phyloP scores from a whole-genome alignment of 2,888 invertebrate species.

The Physocephala rufipes region DNA sequence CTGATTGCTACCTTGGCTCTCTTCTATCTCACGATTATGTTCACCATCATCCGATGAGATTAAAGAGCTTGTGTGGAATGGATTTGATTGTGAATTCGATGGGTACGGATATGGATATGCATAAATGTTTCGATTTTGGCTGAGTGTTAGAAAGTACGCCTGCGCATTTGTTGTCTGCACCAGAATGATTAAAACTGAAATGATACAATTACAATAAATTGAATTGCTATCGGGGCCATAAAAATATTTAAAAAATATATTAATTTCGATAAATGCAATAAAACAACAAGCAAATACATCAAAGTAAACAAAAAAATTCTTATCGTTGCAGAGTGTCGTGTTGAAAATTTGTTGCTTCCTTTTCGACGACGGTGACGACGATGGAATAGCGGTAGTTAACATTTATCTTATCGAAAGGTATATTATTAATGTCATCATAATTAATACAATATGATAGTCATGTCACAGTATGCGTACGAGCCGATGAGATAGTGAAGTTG shows the following conservation, averaged over 20 bases:
- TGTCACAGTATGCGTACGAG: neutral
- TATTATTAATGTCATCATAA: neutral
- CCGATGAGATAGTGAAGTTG: neutral
- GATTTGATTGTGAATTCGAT: neutral
- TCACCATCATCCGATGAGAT: neutral
- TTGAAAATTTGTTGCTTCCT: neutral
- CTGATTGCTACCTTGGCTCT: neutral
- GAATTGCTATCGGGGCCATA: neutral
- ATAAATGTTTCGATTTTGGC: constrained; percentile 39
- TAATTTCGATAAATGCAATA: constrained; percentile 29
- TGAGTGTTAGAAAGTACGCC: constrained; percentile 50
- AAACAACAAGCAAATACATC: constrained; percentile 16
- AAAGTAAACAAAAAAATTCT: constrained; percentile 29
- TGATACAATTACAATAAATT: constrained; percentile 31
- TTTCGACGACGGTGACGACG: neutral
- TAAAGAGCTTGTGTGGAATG: neutral
- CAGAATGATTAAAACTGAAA: constrained; percentile 60
- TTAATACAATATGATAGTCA: neutral
- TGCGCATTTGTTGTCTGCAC: constrained; percentile 55
- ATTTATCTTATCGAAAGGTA: neutral
- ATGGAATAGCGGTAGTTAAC: neutral
- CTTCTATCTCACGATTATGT: constrained; percentile 2
- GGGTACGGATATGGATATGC: neutral
- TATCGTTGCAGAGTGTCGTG: constrained; percentile 3
- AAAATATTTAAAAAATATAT: too few species aligned